A percentile compares a stretch with the other conserved stretches of the same genome.
These are phyloP conservation scores for Trissolcus japonicus DNA, from an alignment of 2,888 invertebrate species.

Conservation along the genomic window DNA sequence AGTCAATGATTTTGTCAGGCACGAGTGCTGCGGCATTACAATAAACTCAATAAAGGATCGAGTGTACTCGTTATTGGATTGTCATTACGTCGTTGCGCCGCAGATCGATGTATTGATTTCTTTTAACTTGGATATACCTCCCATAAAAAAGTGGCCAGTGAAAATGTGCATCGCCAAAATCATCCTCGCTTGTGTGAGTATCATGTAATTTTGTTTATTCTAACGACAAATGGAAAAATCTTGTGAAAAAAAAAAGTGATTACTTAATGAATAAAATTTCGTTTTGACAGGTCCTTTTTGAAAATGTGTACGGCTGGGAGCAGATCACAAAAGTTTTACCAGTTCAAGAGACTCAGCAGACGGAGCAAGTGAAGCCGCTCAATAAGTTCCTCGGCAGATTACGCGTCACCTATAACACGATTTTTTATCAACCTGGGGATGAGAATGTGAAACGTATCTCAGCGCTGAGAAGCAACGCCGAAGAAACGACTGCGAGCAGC, in stretches of 20 bases:
- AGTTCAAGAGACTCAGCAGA: conserved; percentile 61
- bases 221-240: no score
- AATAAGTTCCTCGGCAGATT: conserved; percentile 69
- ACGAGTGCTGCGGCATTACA: conserved; percentile 60
- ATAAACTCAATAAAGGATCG: conserved; percentile 43
- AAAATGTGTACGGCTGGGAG: conserved; percentile 62
- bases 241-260: neutral
- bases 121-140: neutral
- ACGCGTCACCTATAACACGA: conserved; percentile 68
- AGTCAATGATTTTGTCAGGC: conserved; percentile 63
- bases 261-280: conserved; percentile 4
- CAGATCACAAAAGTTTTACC: conserved; percentile 68
- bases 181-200: conserved; percentile 31
- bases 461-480: conserved; percentile 37
- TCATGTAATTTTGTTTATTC: neutral
- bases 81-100: conserved; percentile 36
- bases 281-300: conserved; percentile 61
- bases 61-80: conserved; percentile 36
- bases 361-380: conserved; percentile 62
- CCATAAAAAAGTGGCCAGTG: conserved; percentile 1
- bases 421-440: conserved; percentile 65
- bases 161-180: conserved; percentile 28
- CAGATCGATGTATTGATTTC: conserved; percentile 44
- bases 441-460: conserved; percentile 65
- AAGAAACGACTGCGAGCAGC: conserved; percentile 14